phyloP scores from a whole-genome alignment of 2,797 vertebrate species.

The Australoheros facetus region DNA sequence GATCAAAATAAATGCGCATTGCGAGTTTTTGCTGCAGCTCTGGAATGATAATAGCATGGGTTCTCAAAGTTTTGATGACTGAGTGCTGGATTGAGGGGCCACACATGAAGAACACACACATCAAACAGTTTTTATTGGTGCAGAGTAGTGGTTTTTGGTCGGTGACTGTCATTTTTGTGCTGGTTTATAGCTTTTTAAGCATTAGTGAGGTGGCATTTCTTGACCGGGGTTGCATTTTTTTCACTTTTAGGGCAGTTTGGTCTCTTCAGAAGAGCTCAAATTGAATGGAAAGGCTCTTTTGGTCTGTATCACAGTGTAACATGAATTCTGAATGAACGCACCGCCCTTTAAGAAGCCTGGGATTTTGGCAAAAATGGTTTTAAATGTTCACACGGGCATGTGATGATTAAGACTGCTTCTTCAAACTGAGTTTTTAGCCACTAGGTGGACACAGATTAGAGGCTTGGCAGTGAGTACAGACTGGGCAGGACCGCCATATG shows the following conservation, averaged over 20 bases:
- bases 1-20: background rate
- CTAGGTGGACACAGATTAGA: conserved; percentile 54
- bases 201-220: background rate
- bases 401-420: background rate
- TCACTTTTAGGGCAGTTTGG: background rate
- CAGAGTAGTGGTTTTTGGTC: background rate
- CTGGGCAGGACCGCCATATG: conserved; percentile 24
- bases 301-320: background rate
- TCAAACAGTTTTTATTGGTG: conserved; percentile 6
- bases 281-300: background rate
- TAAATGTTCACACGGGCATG: background rate
- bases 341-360: background rate
- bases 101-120: conserved; percentile 3
- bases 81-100: background rate
- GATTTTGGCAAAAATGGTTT: background rate
- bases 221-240: background rate
- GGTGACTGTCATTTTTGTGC: background rate
- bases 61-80: background rate
- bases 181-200: background rate
- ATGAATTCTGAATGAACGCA: background rate
- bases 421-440: conserved; percentile 25
- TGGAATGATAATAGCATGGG: background rate
- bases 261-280: background rate
- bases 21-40: background rate
- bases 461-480: background rate